A percentile compares a stretch with the other conserved stretches of the same genome.
Evolutionary conservation across 2,888 invertebrate species (phyloP).

Genomic region (Drosophila differens): DNA sequence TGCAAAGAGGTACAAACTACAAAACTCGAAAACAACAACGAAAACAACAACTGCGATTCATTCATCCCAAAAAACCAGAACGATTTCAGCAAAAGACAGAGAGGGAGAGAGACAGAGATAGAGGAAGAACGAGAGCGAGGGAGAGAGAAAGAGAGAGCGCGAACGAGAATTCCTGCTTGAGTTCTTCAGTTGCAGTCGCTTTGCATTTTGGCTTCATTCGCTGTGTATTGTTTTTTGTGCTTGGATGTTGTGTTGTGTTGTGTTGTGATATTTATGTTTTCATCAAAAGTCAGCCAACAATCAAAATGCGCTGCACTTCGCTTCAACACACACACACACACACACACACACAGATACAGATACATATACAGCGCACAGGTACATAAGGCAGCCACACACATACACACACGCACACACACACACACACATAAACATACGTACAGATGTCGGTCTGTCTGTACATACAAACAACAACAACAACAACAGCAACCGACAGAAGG

Average conservation of each 20-base stretch:
- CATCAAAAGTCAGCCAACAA: slow-evolving; percentile 81
- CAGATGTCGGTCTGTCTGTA: slow-evolving; percentile 13
- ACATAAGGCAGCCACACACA: slow-evolving; percentile 38
- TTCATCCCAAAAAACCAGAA: slow-evolving; percentile 66
- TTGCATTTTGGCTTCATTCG: slow-evolving; percentile 33
- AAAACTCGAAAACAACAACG: slow-evolving; percentile 23
- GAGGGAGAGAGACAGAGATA: slow-evolving; percentile 14
- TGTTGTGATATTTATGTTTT: slow-evolving; percentile 80
- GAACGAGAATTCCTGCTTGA: slow-evolving; percentile 43
- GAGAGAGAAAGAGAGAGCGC: slow-evolving; percentile 10
- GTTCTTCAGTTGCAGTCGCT: slow-evolving; percentile 52
- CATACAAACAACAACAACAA: slow-evolving; percentile 29
- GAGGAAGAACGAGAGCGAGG: slow-evolving; percentile 15
- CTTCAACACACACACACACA: slow-evolving; percentile 44
- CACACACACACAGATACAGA: slow-evolving; percentile 24
- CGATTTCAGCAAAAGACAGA: slow-evolving; percentile 20
- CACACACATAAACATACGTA: slow-evolving; percentile 8
- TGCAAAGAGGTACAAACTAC: slow-evolving; percentile 38
- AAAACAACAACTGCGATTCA: slow-evolving; percentile 58
- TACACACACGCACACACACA: slow-evolving; percentile 1
- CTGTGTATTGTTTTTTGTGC: slow-evolving; percentile 41
- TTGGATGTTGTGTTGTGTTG: slow-evolving; percentile 30
- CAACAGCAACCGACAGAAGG: slow-evolving; percentile 72
- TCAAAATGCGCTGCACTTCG: slow-evolving; percentile 79
- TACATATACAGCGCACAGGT: slow-evolving; percentile 49